Base-by-base conservation (phyloP, 2,888 invertebrate species). In the Scotopteryx bipunctaria region DNA sequence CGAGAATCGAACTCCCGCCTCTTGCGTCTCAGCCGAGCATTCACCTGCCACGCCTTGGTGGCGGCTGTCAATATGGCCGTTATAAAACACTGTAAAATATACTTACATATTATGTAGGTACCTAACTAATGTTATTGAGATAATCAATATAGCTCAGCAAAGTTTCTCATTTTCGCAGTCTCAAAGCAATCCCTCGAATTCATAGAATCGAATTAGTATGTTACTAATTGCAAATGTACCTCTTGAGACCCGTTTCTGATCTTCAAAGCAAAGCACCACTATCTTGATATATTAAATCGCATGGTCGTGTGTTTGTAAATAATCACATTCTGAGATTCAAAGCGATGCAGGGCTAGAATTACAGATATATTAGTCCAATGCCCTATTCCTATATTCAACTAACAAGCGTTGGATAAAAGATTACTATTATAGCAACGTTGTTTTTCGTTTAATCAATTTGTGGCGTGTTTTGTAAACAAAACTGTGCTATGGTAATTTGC, bases 151-250 rank as follows among this genome's bases (percentile, higher is more conserved):
- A 36, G 8, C 35, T 29, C 2, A 36, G 36, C 32, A 25, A 38
- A 25, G 21, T 19, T 44, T 43, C 15, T 9, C n/a, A 14, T 19
- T n/a, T 11, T 31, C 29, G 14, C 29, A 31, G 21, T 36, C 11
- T 49, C 33, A 51, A 51, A 45, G 44, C 51, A 35, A 33, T 11
- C 5, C 29, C 35, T 21, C 21, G 16, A 27, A 40, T 29, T 45
- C 11, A 4, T 36, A 42, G 19, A 23, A 52, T 37, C 37, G 21
- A 25, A 42, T 46, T 42, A 46, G 15, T 27, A 9, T 41, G 41
- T 41, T 16, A 25, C 41, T 36, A 46, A 41, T 29, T 37, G 32
- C 14, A 29, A 45, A 51, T 29, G 25, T 25, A 25, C 2, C 46
- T 27, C 13, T 8, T n/a, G 35, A 45, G 35, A 41, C 45, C 37